phyloP scores from a whole-genome alignment of 2,888 invertebrate genomes.

The Oxystoma pomonae region DNA sequence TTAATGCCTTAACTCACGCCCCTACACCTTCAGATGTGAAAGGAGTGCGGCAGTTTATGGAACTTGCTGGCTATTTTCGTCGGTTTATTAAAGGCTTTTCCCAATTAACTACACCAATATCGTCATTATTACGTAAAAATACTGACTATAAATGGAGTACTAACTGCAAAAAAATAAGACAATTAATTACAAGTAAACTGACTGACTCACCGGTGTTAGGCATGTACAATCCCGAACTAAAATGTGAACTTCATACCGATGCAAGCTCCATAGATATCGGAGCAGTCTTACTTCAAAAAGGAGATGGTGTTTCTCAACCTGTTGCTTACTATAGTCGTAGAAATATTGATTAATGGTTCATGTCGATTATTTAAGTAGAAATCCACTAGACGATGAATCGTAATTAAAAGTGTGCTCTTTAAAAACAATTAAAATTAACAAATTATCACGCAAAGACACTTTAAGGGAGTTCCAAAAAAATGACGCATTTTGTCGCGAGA shows the following conservation, averaged over 20 bases:
- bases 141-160: conserved; percentile 18
- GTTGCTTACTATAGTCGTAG: conserved; percentile 18
- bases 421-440: no score
- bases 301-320: conserved; percentile 18
- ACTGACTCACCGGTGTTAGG: conserved; percentile 20
- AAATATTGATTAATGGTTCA: conserved; percentile 13
- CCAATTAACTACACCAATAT: conserved; percentile 21
- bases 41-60: conserved; percentile 25
- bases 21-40: conserved; percentile 22
- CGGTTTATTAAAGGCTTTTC: conserved; percentile 17
- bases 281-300: conserved; percentile 17
- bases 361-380: conserved; percentile 27
- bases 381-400: conserved; percentile 14
- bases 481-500: conserved; percentile 12
- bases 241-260: conserved; percentile 20
- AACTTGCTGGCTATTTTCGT: conserved; percentile 11
- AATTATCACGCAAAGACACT: no score
- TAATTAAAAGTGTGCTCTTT: not conserved
- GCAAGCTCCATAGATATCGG: conserved; percentile 19
- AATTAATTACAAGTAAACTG: conserved; percentile 20
- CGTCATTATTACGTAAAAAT: conserved; percentile 23
- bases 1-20: conserved; percentile 22
- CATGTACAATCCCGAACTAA: conserved; percentile 20
- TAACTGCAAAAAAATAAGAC: conserved; percentile 18
- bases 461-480: conserved; percentile 7